These are phyloP conservation scores for Goniozus legneri DNA, from an alignment of 1,140 invertebrate species.

Conservation along the genomic window DNA sequence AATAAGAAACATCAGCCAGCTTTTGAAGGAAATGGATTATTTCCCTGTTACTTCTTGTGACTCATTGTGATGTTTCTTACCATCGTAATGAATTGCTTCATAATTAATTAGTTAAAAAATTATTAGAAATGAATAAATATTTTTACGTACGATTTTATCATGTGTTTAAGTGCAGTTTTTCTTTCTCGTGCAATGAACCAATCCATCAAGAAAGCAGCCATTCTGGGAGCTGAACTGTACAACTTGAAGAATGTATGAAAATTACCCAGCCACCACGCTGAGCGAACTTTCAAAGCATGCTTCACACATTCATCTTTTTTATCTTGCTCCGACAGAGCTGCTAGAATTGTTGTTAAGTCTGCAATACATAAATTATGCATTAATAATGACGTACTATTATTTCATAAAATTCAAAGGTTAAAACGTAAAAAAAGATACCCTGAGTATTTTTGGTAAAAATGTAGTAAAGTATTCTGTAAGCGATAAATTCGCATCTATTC, in stretches of 20 bases:
- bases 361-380: conserved; percentile 35
- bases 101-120: conserved; percentile 4
- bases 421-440: conserved; percentile 61
- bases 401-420: not conserved
- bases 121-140: conserved; percentile 16
- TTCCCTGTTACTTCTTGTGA: too few species aligned
- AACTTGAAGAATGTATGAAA: conserved; percentile 90
- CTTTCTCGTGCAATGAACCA: conserved; percentile 94
- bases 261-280: conserved; percentile 88
- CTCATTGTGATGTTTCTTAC: too few species aligned
- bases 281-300: conserved; percentile 82
- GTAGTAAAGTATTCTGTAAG: conserved; percentile 94
- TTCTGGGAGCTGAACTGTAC: conserved; percentile 82
- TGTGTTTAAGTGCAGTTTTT: conserved; percentile 81
- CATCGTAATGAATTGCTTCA: not conserved
- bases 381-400: too few species aligned
- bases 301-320: conserved; percentile 80
- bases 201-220: conserved; percentile 95
- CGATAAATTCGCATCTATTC: conserved; percentile 86
- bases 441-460: conserved; percentile 95
- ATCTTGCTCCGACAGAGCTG: conserved; percentile 72
- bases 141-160: conserved; percentile 93
- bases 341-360: conserved; percentile 91
- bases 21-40: too few species aligned
- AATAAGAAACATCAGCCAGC: too few species aligned